Percentiles rank a stretch among this genome's conserved stretches.
Evolutionary conservation across 2,113 vertebrate species (phyloP).

Genomic region (Sphaerodactylus townsendi): DNA sequence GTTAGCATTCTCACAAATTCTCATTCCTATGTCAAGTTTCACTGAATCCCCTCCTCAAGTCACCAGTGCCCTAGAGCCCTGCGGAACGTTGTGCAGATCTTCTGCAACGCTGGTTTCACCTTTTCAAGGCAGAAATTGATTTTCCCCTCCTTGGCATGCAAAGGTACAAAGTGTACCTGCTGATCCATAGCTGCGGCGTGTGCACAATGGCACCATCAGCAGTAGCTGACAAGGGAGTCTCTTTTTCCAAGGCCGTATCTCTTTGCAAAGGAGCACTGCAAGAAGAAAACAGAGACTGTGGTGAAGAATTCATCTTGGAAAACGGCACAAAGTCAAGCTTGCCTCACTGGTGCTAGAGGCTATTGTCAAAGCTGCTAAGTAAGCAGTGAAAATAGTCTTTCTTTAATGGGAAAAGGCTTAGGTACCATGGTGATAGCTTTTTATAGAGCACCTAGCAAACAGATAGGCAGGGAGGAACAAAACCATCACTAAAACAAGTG

Average conservation of each 20-base stretch:
- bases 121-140: conserved; percentile 58
- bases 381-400: conserved; percentile 57
- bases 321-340: conserved; percentile 64
- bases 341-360: conserved; percentile 62
- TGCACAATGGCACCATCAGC: conserved; percentile 37
- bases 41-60: conserved; percentile 41
- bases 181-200: conserved; percentile 59
- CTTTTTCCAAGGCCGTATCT: conserved; percentile 38
- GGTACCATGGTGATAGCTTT: conserved; percentile 60
- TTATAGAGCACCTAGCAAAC: conserved; percentile 47
- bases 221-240: conserved; percentile 32
- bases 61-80: conserved; percentile 58
- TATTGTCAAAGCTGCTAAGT: conserved; percentile 69
- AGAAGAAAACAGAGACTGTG: conserved; percentile 40
- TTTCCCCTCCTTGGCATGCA: conserved; percentile 60
- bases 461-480: conserved; percentile 28
- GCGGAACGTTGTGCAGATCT: conserved; percentile 60
- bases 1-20: conserved; percentile 37
- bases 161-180: conserved; percentile 57
- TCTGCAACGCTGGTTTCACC: conserved; percentile 59
- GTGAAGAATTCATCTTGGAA: conserved; percentile 61
- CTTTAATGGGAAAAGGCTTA: conserved; percentile 62
- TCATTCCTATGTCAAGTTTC: conserved; percentile 46
- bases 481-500: background rate
- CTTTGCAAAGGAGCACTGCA: conserved; percentile 40